These are phyloP conservation scores for Neodiprion lecontei DNA, from an alignment of 1,140 invertebrate genomes.

Conservation along the genomic window DNA sequence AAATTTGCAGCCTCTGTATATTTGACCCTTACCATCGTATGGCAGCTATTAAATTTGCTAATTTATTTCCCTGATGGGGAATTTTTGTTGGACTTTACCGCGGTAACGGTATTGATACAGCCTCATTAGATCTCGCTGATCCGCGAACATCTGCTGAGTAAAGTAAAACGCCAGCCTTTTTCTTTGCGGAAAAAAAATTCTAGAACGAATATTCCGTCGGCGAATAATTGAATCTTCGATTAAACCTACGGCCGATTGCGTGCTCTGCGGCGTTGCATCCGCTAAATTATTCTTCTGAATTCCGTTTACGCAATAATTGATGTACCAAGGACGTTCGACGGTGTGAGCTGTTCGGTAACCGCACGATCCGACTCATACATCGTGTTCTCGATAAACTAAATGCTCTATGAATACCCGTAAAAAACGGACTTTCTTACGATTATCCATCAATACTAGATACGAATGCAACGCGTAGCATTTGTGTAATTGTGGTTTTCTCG, in stretches of 20 bases:
- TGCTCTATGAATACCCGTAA: not conserved
- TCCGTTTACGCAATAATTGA: conserved; percentile 4
- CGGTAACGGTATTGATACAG: not conserved
- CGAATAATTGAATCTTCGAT: not conserved
- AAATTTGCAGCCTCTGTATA: not conserved
- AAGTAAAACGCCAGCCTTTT: too few species aligned
- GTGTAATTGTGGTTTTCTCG: too few species aligned
- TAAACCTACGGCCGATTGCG: not conserved
- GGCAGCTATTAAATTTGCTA: not conserved
- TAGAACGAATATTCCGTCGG: too few species aligned
- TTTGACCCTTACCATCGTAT: not conserved
- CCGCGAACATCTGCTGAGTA: too few species aligned
- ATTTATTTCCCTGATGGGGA: not conserved
- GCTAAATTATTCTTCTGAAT: not conserved
- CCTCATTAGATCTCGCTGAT: too few species aligned
- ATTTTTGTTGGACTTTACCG: not conserved
- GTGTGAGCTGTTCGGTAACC: conserved; percentile 4
- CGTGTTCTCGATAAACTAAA: not conserved
- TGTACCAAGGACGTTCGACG: not conserved
- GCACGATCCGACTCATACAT: not conserved
- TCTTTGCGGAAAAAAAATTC: too few species aligned
- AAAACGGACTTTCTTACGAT: not conserved
- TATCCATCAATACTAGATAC: too few species aligned
- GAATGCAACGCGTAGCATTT: too few species aligned
- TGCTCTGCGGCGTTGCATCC: not conserved